Evolutionary conservation across 2,113 vertebrate genomes (phyloP).

Genomic region (Acrocephalus kingi): DNA sequence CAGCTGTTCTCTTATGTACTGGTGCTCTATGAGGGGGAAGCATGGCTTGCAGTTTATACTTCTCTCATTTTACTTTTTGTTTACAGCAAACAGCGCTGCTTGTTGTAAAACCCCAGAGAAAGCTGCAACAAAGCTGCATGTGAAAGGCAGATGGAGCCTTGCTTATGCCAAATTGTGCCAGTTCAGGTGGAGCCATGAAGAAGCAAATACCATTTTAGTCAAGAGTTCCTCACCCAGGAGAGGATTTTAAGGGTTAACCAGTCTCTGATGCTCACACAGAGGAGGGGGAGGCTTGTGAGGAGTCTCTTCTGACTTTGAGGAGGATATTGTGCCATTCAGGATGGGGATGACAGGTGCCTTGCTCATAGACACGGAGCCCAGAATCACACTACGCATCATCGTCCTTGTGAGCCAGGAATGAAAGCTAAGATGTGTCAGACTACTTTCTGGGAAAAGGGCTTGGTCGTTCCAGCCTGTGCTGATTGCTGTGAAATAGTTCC

Average conservation of each 20-base stretch:
- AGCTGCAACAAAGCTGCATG: background rate
- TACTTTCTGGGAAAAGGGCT: conserved; percentile 41
- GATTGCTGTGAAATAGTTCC: background rate
- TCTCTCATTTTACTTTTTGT: background rate
- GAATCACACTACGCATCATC: background rate
- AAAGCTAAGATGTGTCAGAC: background rate
- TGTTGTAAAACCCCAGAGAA: background rate
- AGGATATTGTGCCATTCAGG: background rate
- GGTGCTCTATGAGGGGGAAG: background rate
- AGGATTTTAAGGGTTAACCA: background rate
- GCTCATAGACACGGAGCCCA: background rate
- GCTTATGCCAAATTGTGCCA: background rate
- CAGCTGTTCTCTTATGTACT: background rate
- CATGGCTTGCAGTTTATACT: background rate
- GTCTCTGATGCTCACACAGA: background rate
- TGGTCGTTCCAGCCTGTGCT: background rate
- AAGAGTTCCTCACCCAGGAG: background rate
- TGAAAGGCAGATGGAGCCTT: background rate
- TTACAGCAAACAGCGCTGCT: background rate
- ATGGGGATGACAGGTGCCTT: background rate
- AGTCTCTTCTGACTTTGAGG: background rate
- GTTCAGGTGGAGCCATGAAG: background rate
- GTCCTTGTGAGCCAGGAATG: background rate
- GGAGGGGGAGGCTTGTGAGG: background rate
- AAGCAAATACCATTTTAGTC: background rate